These are phyloP conservation scores for Brachypalpus laphriformis DNA, from an alignment of 2,888 invertebrate genomes.

Conservation along the genomic window DNA sequence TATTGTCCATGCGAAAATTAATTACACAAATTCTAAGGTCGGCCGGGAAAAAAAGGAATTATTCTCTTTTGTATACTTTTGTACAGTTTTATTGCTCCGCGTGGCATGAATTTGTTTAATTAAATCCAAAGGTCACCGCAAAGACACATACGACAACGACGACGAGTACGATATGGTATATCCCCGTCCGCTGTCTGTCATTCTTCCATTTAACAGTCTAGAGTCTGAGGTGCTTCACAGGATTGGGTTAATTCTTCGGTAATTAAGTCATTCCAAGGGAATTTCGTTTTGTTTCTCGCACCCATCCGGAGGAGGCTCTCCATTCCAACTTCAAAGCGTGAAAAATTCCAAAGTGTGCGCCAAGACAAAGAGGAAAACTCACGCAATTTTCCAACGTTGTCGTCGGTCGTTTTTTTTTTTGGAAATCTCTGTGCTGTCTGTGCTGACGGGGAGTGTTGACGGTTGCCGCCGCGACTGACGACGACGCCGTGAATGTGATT, in stretches of 20 bases:
- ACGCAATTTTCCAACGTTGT: slow-evolving; percentile 43
- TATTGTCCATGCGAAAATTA: slow-evolving; percentile 59
- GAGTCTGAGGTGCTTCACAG: slow-evolving; percentile 45
- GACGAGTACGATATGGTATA: slow-evolving; percentile 14
- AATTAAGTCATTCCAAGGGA: slow-evolving; percentile 68
- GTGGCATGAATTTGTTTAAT: slow-evolving; percentile 72
- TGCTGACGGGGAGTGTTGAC: slow-evolving; percentile 4
- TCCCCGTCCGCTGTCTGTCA: slow-evolving; percentile 38
- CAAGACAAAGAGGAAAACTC: slow-evolving; percentile 51
- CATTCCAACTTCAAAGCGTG: slow-evolving; percentile 42
- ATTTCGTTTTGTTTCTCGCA: slow-evolving; percentile 32
- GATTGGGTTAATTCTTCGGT: slow-evolving; percentile 68
- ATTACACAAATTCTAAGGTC: slow-evolving; percentile 58
- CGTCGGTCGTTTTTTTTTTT: neutral
- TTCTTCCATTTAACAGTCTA: slow-evolving; percentile 22
- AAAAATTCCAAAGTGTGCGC: slow-evolving; percentile 52
- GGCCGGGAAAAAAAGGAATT: slow-evolving; percentile 32
- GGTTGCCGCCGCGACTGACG: slow-evolving; percentile 18
- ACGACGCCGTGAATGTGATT: slow-evolving; percentile 60
- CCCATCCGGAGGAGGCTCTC: slow-evolving; percentile 39
- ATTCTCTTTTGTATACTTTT: slow-evolving; percentile 48
- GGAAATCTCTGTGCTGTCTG: slow-evolving; percentile 52
- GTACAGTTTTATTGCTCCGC: slow-evolving; percentile 64
- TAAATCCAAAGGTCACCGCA: slow-evolving; percentile 67
- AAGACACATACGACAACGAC: slow-evolving; percentile 27